Conservation (phyloP, 1,140 invertebrate genomes). For the Copidosoma floridanum region DNA sequence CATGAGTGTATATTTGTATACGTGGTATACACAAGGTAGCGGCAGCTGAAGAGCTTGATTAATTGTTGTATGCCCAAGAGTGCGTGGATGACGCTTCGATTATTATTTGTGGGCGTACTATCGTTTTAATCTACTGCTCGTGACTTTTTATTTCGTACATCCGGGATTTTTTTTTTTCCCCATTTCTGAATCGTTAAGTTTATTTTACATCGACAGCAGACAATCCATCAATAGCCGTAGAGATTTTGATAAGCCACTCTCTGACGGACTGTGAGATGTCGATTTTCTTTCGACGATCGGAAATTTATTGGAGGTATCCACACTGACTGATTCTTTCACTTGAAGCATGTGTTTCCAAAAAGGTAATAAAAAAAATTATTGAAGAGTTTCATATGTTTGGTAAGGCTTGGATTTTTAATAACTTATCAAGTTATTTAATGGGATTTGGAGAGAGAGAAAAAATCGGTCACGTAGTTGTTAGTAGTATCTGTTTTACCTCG, state of each 20-base stretch:
- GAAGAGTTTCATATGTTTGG: no score
- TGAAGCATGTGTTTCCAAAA: no score
- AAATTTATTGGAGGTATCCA: no score
- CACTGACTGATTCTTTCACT: no score
- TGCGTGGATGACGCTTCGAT: slow-evolving; percentile 4
- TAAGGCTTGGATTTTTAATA: no score
- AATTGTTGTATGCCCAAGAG: slow-evolving; percentile 3
- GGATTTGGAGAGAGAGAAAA: no score
- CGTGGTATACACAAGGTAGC: background rate
- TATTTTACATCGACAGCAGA: background rate
- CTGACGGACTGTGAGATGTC: background rate
- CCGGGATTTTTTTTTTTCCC: slow-evolving; percentile 1
- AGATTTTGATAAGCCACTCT: background rate
- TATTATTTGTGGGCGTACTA: slow-evolving; percentile 18
- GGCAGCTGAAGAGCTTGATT: slow-evolving; percentile 25
- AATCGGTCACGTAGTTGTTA: no score
- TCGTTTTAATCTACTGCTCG: slow-evolving; percentile 13
- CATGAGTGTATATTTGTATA: background rate
- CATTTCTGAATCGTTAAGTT: background rate
- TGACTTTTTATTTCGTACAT: slow-evolving; percentile 14
- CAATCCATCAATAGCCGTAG: slow-evolving; percentile 2
- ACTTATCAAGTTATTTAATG: no score
- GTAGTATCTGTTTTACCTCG: no score
- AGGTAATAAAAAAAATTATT: no score
- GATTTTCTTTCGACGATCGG: no score